Conservation (phyloP, 1,140 invertebrate genomes). For the Nixonia krombeini region DNA sequence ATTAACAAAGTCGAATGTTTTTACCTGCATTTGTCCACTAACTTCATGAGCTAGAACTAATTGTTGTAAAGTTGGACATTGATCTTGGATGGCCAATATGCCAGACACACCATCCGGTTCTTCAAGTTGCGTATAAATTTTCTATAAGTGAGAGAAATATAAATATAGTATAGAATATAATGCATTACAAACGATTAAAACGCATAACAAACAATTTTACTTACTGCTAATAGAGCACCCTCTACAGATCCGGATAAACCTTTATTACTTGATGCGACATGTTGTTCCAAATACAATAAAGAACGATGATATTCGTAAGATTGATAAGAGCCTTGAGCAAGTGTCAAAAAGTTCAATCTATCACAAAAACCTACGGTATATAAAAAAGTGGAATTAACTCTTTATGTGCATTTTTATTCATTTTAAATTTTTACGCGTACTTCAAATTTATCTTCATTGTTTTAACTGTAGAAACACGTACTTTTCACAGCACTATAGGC, state of each 20-base stretch:
- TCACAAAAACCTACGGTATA: conserved; percentile 70
- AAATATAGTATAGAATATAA: conserved; percentile 34
- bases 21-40: conserved; percentile 75
- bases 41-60: conserved; percentile 82
- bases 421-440: conserved; percentile 11
- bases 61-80: conserved; percentile 79
- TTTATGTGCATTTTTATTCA: conserved; percentile 1
- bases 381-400: conserved; percentile 3
- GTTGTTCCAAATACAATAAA: conserved; percentile 81
- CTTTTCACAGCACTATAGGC: conserved; percentile 57
- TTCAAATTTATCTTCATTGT: conserved; percentile 3
- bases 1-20: too few species aligned
- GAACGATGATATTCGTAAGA: conserved; percentile 82
- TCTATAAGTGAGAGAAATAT: conserved; percentile 76
- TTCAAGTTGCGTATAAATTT: conserved; percentile 83
- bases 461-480: conserved; percentile 9
- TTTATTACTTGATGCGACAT: conserved; percentile 75
- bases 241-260: conserved; percentile 75
- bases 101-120: conserved; percentile 84
- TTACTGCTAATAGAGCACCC: conserved; percentile 60
- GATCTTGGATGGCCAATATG: conserved; percentile 77
- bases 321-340: conserved; percentile 80
- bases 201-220: conserved; percentile 11
- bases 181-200: too few species aligned
- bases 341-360: conserved; percentile 76